Percentiles rank a stretch among this genome's conserved stretches.
Conservation (phyloP, 2,797 vertebrate genomes). For the Sebastes nivosus region DNA sequence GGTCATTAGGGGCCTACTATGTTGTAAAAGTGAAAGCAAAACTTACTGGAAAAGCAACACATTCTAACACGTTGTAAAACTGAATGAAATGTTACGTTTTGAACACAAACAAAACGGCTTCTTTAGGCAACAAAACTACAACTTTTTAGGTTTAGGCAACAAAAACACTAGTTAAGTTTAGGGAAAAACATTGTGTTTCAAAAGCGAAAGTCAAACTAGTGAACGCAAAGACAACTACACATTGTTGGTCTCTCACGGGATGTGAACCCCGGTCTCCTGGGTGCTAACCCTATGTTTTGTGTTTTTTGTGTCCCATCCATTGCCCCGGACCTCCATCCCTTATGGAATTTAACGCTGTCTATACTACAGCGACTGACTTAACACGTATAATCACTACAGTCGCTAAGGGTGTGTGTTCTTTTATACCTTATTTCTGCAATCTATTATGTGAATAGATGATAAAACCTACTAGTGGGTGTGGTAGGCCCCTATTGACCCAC, state of each 20-base stretch:
- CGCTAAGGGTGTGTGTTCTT: background rate
- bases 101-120: background rate
- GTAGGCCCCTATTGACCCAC: background rate
- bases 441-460: background rate
- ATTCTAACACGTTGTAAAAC: background rate
- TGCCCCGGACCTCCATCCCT: background rate
- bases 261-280: no score
- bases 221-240: no score
- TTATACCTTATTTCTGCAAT: background rate
- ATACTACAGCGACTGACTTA: background rate
- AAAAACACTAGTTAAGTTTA: no score
- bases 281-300: no score
- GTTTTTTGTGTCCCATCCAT: background rate
- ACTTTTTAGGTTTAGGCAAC: background rate
- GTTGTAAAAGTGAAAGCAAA: no score
- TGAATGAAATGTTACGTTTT: background rate
- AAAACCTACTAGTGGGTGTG: background rate
- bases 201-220: no score
- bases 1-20: background rate
- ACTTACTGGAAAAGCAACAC: background rate
- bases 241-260: no score
- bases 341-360: background rate
- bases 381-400: background rate
- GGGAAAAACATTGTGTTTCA: no score
- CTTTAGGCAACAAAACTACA: background rate